Evolutionary conservation across 2,797 vertebrate species (phyloP).

Genomic region (Thamnophis elegans): DNA sequence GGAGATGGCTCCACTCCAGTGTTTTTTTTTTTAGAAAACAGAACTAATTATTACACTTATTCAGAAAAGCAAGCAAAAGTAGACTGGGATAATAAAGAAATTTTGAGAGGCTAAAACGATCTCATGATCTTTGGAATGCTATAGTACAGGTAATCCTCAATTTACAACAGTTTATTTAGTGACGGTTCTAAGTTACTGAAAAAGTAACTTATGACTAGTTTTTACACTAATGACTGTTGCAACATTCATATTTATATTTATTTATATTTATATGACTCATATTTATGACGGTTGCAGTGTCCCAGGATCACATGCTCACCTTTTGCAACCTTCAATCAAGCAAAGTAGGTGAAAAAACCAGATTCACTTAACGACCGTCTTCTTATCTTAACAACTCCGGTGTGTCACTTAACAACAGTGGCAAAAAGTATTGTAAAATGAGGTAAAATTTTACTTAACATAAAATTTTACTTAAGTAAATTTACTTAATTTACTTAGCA

Average conservation of each 20-base stretch:
- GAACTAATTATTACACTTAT: neutral
- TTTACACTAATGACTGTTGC: neutral
- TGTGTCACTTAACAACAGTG: neutral
- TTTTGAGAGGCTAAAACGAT: neutral
- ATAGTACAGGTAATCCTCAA: too few species aligned
- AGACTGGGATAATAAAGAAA: neutral
- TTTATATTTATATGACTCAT: too few species aligned
- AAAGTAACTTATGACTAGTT: neutral
- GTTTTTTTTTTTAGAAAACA: neutral
- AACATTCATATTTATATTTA: too few species aligned
- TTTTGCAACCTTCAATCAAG: neutral
- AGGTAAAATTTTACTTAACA: neutral
- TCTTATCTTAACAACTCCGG: neutral
- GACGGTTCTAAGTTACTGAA: neutral
- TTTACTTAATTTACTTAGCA: neutral
- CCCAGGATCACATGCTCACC: too few species aligned
- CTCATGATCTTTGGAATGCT: neutral
- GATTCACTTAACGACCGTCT: neutral
- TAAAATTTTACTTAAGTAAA: neutral
- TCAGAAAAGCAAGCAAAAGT: neutral
- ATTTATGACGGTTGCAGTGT: too few species aligned
- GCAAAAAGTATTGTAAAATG: neutral
- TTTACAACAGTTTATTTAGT: neutral
- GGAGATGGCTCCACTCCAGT: neutral
- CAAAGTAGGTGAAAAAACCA: neutral